Conservation (phyloP, 53 echinoderm and acorn worm species). For the Arbacia lixula region DNA sequence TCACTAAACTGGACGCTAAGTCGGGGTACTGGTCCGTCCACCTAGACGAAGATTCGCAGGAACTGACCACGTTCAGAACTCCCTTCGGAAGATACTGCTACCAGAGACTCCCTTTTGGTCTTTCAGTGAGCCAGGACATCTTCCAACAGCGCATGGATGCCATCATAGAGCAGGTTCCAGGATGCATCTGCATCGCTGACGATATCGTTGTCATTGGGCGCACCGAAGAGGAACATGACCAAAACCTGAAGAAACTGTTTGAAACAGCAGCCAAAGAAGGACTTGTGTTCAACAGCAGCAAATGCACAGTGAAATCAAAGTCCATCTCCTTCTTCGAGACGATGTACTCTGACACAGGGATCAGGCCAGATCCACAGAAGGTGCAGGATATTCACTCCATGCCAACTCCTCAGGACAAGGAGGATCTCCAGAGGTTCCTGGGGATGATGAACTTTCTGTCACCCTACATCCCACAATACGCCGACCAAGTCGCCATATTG, state of each 20-base stretch:
- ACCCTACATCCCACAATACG: slow-evolving; percentile 57
- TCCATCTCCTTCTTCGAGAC: slow-evolving; percentile 62
- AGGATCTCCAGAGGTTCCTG: slow-evolving; percentile 68
- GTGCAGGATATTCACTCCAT: slow-evolving; percentile 51
- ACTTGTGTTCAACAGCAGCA: slow-evolving; percentile 57
- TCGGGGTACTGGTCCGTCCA: slow-evolving; percentile 65
- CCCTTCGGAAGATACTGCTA: slow-evolving; percentile 62
- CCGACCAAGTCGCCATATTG: slow-evolving; percentile 39
- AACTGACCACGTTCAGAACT: slow-evolving; percentile 52
- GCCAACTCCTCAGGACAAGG: slow-evolving; percentile 73
- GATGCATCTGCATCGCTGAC: slow-evolving; percentile 62
- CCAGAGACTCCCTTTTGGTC: slow-evolving; percentile 61
- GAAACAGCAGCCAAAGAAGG: slow-evolving; percentile 47
- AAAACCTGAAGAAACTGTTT: slow-evolving; percentile 33
- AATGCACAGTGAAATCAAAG: slow-evolving; percentile 55
- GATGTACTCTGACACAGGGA: slow-evolving; percentile 48
- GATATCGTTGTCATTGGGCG: slow-evolving; percentile 47
- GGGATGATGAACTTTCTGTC: slow-evolving; percentile 58
- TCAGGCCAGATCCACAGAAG: slow-evolving; percentile 64
- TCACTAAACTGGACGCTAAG: slow-evolving; percentile 67
- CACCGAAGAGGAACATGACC: slow-evolving; percentile 58
- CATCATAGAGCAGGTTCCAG: slow-evolving; percentile 60
- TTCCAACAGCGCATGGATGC: slow-evolving; percentile 67
- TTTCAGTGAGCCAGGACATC: slow-evolving; percentile 60
- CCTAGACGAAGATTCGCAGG: slow-evolving; percentile 52